Evolutionary conservation across 2,113 vertebrate species (phyloP), one percentile per base, ranked within the genome.

Genomic region (Ammodytes dubius): DNA sequence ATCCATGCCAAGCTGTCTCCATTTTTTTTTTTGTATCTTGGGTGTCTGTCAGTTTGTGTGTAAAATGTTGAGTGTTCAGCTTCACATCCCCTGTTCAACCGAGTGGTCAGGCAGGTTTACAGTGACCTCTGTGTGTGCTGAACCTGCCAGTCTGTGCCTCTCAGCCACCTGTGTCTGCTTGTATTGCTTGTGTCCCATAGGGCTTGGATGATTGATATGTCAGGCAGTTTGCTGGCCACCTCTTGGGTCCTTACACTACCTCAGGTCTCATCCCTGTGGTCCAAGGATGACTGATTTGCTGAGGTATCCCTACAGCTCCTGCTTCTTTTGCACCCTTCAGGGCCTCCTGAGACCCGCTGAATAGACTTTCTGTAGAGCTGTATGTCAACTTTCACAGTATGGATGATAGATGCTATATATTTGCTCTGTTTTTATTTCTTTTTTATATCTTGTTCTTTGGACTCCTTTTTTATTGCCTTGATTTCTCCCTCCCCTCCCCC

Each of bases 151-250:
- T 14, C 72, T 59, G 8, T 17, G 59, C 64, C 82, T 84, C 74
- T 85, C 79, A 72, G 86, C 83, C 90, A 92, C 89, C 91, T 89
- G 88, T 85, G 89, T 87, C 80, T 61, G 13, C 79, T 75, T 71
- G 79, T 83, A 27, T 58, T 58, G 46, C 70, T 59, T 67, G 40
- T 58, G 73, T 91, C 90, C 88, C 88, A 57, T 13, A 53, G 89
- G 91, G 86, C 64, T 61, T 1, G 4, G 45, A 54, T 90, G 93
- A 94, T 89, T 91, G 90, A 92, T 90, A 87, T 83, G 74, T 90
- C 89, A 83, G 89, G 87, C 87, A 83, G 83, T 90, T 85, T 88
- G 83, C 52, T 76, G 56, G 86, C 78, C 87, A 88, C 86, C 81
- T 91, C 65, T 78, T 19, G 59, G 49, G 19, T 87, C 84, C 69